phyloP scores from a whole-genome alignment of 2,113 vertebrate species.

The Brachirus orientalis region DNA sequence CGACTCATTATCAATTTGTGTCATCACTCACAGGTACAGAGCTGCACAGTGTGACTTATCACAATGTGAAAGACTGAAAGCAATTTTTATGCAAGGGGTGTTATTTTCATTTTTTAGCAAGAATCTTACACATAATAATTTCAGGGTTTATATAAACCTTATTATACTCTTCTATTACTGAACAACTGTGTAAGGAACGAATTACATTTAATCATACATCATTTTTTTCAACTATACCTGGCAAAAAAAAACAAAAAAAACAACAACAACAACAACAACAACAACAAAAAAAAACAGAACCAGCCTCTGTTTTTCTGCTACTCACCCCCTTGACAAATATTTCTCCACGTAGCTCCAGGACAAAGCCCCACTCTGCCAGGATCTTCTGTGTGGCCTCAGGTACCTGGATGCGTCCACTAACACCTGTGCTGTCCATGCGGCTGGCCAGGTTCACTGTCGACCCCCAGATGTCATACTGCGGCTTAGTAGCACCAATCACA shows the following conservation, averaged over 20 bases:
- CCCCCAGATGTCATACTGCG: slow-evolving; percentile 95
- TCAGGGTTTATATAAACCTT: too few relatives aligned
- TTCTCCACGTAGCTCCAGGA: slow-evolving; percentile 93
- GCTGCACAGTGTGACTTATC: neutral
- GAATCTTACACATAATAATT: too few relatives aligned
- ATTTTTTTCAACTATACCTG: neutral
- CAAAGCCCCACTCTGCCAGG: slow-evolving; percentile 91
- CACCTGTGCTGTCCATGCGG: slow-evolving; percentile 95
- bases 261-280: too few relatives aligned
- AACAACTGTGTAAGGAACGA: too few relatives aligned
- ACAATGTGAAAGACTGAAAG: neutral
- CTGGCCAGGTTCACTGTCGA: slow-evolving; percentile 94
- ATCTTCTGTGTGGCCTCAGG: slow-evolving; percentile 92
- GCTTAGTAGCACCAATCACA: slow-evolving; percentile 92
- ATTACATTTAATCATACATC: too few relatives aligned
- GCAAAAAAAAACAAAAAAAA: too few relatives aligned
- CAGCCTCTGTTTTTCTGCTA: neutral
- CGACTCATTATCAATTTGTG: neutral
- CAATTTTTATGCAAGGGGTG: too few relatives aligned
- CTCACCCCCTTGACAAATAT: slow-evolving; percentile 95
- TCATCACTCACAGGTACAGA: neutral
- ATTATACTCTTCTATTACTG: too few relatives aligned
- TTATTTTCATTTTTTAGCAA: too few relatives aligned
- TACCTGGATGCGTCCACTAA: slow-evolving; percentile 92
- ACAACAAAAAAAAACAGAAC: too few relatives aligned